A percentile compares a stretch with the other conserved stretches of the same genome.
These are phyloP conservation scores for Cremastinae sp. DNA, from an alignment of 2,888 invertebrate species.

Conservation along the genomic window DNA sequence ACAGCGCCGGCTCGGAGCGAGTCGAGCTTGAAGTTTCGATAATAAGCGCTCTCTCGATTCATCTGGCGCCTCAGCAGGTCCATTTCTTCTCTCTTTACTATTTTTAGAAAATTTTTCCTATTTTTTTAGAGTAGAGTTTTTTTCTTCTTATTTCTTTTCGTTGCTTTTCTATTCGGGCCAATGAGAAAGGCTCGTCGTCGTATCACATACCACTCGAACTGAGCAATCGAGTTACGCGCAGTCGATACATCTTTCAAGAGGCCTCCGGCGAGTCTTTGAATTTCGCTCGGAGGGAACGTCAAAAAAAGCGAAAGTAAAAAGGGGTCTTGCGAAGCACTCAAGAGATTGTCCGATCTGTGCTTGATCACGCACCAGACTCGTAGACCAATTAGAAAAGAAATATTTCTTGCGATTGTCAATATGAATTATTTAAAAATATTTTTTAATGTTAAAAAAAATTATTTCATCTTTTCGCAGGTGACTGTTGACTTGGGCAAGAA, in stretches of 20 bases:
- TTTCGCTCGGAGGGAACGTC: conserved; percentile 26
- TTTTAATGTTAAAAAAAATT: conserved; percentile 38
- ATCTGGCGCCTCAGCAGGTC: conserved; percentile 79
- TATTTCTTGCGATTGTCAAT: too few species aligned
- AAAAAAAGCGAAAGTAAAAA: conserved; percentile 54
- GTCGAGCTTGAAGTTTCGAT: conserved; percentile 79
- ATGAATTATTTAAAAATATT: background rate
- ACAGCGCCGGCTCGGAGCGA: conserved; percentile 87
- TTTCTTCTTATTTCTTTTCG: too few species aligned
- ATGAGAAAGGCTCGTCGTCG: too few species aligned
- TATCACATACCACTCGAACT: conserved; percentile 20
- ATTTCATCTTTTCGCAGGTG: conserved; percentile 85
- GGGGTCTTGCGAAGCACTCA: conserved; percentile 33
- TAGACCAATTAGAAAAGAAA: conserved; percentile 57
- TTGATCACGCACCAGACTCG: conserved; percentile 68
- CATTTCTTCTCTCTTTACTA: too few species aligned
- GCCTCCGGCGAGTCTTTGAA: conserved; percentile 10
- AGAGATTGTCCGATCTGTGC: conserved; percentile 54
- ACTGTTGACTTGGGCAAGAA: conserved; percentile 92
- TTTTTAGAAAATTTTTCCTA: too few species aligned
- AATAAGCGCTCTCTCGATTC: conserved; percentile 77
- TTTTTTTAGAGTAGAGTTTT: too few species aligned
- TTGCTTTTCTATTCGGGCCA: too few species aligned
- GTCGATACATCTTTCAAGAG: conserved; percentile 25
- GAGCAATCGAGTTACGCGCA: conserved; percentile 37